phyloP scores from a whole-genome alignment of 1,140 invertebrate genomes.

The Trigoniulus corallinus region DNA sequence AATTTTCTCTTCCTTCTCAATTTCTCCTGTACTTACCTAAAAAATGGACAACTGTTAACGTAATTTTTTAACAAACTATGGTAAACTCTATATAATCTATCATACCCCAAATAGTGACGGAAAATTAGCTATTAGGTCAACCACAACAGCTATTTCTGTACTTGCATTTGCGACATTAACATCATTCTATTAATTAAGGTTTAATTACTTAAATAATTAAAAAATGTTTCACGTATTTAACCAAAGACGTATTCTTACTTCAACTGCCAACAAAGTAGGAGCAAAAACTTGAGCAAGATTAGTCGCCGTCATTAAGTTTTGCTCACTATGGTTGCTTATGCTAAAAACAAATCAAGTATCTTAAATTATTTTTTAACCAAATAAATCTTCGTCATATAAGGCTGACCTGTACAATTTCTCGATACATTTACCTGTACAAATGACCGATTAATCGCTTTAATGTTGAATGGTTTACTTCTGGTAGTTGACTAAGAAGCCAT shows the following conservation, averaged over 20 bases:
- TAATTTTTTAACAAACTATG: background rate
- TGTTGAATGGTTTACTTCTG: conserved; percentile 49
- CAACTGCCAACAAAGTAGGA: conserved; percentile 57
- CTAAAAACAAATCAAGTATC: conserved; percentile 29
- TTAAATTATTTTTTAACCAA: no score
- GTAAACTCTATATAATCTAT: no score
- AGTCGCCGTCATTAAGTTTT: conserved; percentile 58
- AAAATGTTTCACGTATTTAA: conserved; percentile 2
- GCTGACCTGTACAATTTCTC: no score
- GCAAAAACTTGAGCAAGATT: conserved; percentile 73
- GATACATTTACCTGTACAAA: conserved; percentile 32
- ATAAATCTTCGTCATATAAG: no score
- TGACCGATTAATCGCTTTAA: conserved; percentile 57
- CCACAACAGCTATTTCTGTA: conserved; percentile 42
- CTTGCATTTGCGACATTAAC: background rate
- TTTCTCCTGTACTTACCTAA: background rate
- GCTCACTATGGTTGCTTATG: conserved; percentile 48
- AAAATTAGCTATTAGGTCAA: conserved; percentile 46
- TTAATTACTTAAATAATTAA: conserved; percentile 1
- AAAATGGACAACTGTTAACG: no score
- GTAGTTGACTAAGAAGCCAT: conserved; percentile 43
- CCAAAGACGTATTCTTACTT: conserved; percentile 21
- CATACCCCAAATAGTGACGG: conserved; percentile 28
- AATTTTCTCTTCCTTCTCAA: conserved; percentile 4
- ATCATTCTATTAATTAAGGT: background rate